Percentiles rank a stretch among this genome's conserved stretches.
Conservation (phyloP, 2,113 vertebrate genomes). For the Osmerus eperlanus region DNA sequence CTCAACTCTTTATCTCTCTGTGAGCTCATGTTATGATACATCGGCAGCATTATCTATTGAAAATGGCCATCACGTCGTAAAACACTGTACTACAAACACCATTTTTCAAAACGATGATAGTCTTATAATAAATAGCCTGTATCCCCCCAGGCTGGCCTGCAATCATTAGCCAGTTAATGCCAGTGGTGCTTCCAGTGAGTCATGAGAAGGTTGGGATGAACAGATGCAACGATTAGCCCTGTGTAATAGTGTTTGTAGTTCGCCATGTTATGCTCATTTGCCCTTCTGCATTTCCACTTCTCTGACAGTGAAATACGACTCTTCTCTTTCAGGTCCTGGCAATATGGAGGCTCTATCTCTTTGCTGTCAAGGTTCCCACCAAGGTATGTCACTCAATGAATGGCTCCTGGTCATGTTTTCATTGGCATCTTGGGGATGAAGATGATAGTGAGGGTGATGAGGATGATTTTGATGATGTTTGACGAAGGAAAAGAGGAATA, state of each 20-base stretch:
- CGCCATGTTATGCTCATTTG: conserved; percentile 55
- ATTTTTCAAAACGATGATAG: conserved; percentile 11
- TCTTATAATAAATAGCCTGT: not conserved
- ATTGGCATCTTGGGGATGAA: not conserved
- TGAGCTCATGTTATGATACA: not conserved
- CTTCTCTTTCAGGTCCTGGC: conserved; percentile 71
- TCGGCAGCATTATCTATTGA: conserved; percentile 29
- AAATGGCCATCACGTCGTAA: conserved; percentile 21
- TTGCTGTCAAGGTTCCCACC: conserved; percentile 82
- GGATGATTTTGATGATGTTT: conserved; percentile 13
- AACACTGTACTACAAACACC: conserved; percentile 24
- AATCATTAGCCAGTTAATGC: conserved; percentile 56
- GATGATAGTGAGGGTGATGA: not conserved
- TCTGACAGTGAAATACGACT: conserved; percentile 59
- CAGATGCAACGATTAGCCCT: conserved; percentile 48
- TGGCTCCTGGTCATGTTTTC: not conserved
- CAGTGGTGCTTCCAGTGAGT: conserved; percentile 51
- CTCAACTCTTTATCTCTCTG: conserved; percentile 3
- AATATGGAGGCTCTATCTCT: conserved; percentile 85
- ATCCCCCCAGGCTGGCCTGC: conserved; percentile 2
- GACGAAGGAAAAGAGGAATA: too few relatives aligned
- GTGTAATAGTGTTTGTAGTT: conserved; percentile 48
- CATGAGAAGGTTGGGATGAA: conserved; percentile 40
- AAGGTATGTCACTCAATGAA: conserved; percentile 72
- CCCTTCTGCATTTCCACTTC: conserved; percentile 56